Base-by-base conservation (phyloP, 2,113 vertebrate genomes). In the Apaloderma vittatum region DNA sequence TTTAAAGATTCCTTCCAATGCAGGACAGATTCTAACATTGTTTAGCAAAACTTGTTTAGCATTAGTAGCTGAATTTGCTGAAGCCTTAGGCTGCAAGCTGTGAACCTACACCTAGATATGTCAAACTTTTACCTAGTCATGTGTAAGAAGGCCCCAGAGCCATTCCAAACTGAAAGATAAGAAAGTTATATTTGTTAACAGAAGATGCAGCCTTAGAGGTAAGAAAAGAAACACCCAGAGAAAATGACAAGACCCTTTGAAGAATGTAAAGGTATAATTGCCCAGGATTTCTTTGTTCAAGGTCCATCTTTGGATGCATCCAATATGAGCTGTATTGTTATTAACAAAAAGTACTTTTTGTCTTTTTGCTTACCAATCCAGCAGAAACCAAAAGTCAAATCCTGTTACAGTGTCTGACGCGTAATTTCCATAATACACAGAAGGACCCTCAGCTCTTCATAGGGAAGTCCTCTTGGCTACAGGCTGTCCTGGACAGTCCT, bases 331-430 rank as follows among this genome's bases (percentile, higher is more conserved):
- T 57, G 21, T 57, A 51, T 21, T 11, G 5, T 18, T 68, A 11
- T 17, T 52, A 46, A 43, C 46, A 29, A 7, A 32, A 34, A 20
- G 7, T 62, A 27, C 32, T 55, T 14, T 46, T 52, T 62, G 5
- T 18, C 15, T 49, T 51, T 86, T 1, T 0, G 19, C 21, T 76
- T 45, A 30, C 19, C 8, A 1, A 12, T 66, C 48, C 29, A 54
- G 12, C 9, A 32, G 40, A 49, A 24, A 23, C 0, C 0, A 14
- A 26, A 30, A 90, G 52, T 37, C 1, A 0, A 78, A 57, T 27
- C 14, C 34, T 32, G 21, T 32, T 46, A 15, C 27, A 32, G 17
- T 85, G 68, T 6, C 36, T n/a, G 43, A 6, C 22, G 26, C 22
- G 17, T 15, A 14, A 37, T 49, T 80, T 70, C 16, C 14, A 5